Percentiles rank a stretch among this genome's conserved stretches.
Conservation (phyloP, 2,888 invertebrate genomes). For the Tipula confusa region DNA sequence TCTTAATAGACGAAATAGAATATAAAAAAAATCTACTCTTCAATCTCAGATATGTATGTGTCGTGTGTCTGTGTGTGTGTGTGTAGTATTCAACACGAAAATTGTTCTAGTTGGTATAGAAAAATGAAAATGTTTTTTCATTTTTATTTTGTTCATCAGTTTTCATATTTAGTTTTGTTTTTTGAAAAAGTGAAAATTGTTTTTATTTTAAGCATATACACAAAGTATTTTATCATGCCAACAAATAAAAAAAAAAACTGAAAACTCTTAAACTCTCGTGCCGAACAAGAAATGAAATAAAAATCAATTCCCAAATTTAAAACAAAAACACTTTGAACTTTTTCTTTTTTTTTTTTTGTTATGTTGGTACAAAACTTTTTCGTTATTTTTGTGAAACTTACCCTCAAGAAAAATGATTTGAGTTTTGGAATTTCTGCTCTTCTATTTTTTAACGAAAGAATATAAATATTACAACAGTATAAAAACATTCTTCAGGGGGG, state of each 20-base stretch:
- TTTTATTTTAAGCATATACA: background rate
- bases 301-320: slow-evolving; percentile 15
- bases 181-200: background rate
- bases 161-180: background rate
- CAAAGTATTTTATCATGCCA: background rate
- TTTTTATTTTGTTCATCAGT: background rate
- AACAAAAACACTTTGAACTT: slow-evolving; percentile 20
- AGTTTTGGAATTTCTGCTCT: background rate
- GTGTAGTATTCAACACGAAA: background rate
- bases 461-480: background rate
- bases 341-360: background rate
- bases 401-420: background rate
- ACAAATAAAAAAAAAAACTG: background rate
- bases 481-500: background rate
- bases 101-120: background rate
- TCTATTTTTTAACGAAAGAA: background rate
- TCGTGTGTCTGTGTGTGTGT: too few species aligned
- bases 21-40: background rate
- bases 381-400: background rate
- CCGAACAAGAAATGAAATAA: background rate
- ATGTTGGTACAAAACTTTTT: background rate
- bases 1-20: background rate
- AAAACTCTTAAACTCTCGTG: background rate
- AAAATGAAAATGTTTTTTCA: background rate
- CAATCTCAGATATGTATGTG: too few species aligned